Evolutionary conservation across 2,113 vertebrate species (phyloP), one percentile per base, ranked within the genome.

Genomic region (Fulica atra): DNA sequence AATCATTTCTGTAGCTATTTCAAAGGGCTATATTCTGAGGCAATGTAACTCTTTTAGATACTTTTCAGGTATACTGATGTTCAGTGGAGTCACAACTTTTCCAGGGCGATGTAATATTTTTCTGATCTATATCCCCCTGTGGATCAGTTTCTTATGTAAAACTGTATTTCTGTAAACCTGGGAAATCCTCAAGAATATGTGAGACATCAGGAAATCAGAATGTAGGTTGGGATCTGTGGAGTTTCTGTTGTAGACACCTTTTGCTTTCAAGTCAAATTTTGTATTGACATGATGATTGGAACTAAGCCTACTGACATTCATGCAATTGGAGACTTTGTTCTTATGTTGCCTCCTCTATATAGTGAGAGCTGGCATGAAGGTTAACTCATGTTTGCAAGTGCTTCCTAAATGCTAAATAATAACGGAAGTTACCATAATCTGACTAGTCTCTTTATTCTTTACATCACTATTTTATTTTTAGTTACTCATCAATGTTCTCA

Each of bases 401-500:
- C 14, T 77, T 36, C 50, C 51, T 71, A 65, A 87, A 25, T 23
- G 9, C 14, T 42, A 76, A 63, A 59, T 24, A 76, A 44, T 77
- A 74, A 77, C 64, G 33, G 35, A 91, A 76, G 15, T 51, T 80
- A 42, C 36, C 57, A 71, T 24, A 96, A 36, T 81, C 65, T 1
- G 1, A 74, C 42, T 60, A 50, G 56, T 66, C 29, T 66, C 66
- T 91, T 82, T 84, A 69, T 81, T 78, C 29, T 80, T 89, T 83
- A 88, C 94, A 82, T 94, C 66, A 83, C 28, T 91, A 17, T 64
- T 81, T 96, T 83, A 92, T 93, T 86, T 93, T 82, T 94, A 93
- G 92, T 96, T 96, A 88, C 63, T 97, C 46, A 53, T 61, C 23
- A 38, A 16, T 98, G 97, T 97, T 89, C 93, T 97, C 97, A 98